Conservation (phyloP, 2,888 invertebrate species). For the Chorisops tibialis region DNA sequence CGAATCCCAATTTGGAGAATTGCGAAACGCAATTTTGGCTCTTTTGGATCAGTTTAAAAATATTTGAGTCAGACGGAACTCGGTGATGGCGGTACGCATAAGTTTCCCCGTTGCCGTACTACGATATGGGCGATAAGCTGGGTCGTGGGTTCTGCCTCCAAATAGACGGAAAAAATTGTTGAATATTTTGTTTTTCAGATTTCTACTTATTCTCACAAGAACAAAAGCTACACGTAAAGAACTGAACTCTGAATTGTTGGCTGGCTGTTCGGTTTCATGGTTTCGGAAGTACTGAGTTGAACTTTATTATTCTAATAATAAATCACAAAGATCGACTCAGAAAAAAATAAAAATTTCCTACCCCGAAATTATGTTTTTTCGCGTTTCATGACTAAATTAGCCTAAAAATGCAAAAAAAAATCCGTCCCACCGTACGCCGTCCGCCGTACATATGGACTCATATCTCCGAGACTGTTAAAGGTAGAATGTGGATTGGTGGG, state of each 20-base stretch:
- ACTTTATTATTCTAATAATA: no score
- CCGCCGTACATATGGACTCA: no score
- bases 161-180: slow-evolving; percentile 1
- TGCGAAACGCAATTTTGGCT: slow-evolving; percentile 70
- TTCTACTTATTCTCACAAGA: slow-evolving; percentile 74
- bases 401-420: no score
- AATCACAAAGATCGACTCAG: no score
- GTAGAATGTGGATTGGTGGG: no score
- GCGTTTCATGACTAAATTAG: no score
- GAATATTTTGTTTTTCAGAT: slow-evolving; percentile 29
- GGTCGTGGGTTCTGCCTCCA: slow-evolving; percentile 39
- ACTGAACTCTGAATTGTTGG: slow-evolving; percentile 83
- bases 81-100: slow-evolving; percentile 37
- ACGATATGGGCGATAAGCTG: slow-evolving; percentile 42
- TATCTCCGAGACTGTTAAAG: no score
- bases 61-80: slow-evolving; percentile 56
- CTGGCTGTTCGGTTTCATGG: slow-evolving; percentile 89
- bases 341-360: no score
- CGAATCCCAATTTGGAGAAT: slow-evolving; percentile 43
- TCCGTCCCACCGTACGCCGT: no score
- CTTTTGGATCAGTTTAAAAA: slow-evolving; percentile 75
- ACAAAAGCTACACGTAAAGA: slow-evolving; percentile 73
- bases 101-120: slow-evolving; percentile 40
- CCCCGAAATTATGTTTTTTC: no score
- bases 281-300: slow-evolving; percentile 52